Evolutionary conservation across 2,797 vertebrate species (phyloP).

Genomic region (Masticophis lateralis): DNA sequence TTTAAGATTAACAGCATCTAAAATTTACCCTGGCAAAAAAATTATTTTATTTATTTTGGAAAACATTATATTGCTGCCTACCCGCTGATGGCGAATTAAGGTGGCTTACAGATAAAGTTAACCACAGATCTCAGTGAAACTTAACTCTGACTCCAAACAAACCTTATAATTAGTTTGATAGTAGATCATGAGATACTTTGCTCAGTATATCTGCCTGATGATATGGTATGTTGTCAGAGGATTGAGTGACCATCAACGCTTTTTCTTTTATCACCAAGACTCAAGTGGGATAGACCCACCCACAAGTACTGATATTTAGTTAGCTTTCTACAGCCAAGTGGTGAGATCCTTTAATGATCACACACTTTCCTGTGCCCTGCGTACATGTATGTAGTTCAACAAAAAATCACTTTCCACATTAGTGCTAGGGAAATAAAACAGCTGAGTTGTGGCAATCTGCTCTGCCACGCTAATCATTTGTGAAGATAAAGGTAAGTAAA

Average conservation of each 20-base stretch:
- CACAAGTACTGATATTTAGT: not conserved
- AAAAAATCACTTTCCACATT: too few species aligned
- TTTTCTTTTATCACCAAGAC: not conserved
- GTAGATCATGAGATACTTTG: not conserved
- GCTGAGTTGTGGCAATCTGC: too few species aligned
- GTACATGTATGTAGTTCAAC: too few species aligned
- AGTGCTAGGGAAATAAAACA: too few species aligned
- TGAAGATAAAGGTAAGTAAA: too few species aligned
- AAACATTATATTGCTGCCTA: not conserved
- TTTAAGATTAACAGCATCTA: not conserved
- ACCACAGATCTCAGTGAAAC: not conserved
- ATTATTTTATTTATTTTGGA: not conserved
- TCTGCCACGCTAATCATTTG: too few species aligned
- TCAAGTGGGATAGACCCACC: not conserved
- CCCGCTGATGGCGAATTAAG: not conserved
- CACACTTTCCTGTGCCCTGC: too few species aligned
- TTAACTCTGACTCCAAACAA: not conserved
- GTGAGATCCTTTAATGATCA: too few species aligned
- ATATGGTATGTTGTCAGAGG: not conserved
- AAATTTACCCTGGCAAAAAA: not conserved
- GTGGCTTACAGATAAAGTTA: not conserved
- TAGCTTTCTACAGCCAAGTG: not conserved
- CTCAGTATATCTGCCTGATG: not conserved
- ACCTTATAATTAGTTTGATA: not conserved
- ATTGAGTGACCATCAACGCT: not conserved